A percentile compares a stretch with the other conserved stretches of the same genome.
Conservation (phyloP, 2,888 invertebrate species). For the Epiblema foenella region DNA sequence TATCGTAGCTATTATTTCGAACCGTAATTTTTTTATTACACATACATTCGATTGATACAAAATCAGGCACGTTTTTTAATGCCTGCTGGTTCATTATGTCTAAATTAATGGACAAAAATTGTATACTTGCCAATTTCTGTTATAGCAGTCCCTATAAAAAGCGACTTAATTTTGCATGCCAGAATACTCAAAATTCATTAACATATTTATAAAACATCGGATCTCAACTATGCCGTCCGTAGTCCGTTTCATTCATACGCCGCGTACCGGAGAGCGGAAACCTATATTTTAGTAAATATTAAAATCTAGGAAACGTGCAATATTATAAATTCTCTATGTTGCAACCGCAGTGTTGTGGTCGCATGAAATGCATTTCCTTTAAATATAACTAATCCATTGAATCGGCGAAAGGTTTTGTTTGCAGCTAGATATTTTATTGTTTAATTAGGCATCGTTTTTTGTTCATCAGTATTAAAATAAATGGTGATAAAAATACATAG, state of each 20-base stretch:
- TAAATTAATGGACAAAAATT: constrained; percentile 53
- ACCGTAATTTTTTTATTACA: no score
- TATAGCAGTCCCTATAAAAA: no score
- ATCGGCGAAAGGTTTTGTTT: constrained; percentile 48
- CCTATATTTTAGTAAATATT: constrained; percentile 42
- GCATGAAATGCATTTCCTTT: constrained; percentile 64
- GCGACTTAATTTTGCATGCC: no score
- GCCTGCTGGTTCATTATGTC: constrained; percentile 45
- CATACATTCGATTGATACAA: no score
- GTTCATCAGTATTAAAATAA: neutral
- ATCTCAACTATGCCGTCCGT: no score
- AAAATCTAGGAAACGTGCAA: constrained; percentile 44
- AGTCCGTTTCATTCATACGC: constrained; percentile 50
- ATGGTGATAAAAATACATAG: neutral
- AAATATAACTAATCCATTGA: constrained; percentile 64
- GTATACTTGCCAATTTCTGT: no score
- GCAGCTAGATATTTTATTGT: constrained; percentile 11
- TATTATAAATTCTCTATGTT: constrained; percentile 42
- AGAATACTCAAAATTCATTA: no score
- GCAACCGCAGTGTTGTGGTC: constrained; percentile 64
- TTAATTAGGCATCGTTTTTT: constrained; percentile 13
- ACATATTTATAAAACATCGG: no score
- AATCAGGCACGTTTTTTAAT: no score
- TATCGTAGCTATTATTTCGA: no score
- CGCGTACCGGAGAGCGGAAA: constrained; percentile 44